Conservation (phyloP, 2,113 vertebrate species). For the Dissostichus mawsoni region DNA sequence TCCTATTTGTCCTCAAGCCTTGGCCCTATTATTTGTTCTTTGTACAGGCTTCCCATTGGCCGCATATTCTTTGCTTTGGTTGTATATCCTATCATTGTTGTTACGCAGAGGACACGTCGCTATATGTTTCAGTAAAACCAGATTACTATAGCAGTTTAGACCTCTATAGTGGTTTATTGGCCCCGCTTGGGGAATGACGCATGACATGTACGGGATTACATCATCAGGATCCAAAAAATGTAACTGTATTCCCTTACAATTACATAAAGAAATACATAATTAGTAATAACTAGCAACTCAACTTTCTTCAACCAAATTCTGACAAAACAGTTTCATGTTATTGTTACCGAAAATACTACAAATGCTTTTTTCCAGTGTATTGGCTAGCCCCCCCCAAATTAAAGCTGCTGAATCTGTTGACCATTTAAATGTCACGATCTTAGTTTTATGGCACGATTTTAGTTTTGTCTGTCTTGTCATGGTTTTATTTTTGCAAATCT, state of each 20-base stretch:
- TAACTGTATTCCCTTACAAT: too few species aligned
- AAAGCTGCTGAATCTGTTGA: too few species aligned
- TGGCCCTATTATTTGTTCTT: background rate
- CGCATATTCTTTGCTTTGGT: background rate
- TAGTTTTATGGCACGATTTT: too few species aligned
- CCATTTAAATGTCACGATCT: too few species aligned
- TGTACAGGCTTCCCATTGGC: background rate
- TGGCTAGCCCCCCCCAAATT: background rate
- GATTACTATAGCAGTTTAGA: background rate
- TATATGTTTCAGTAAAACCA: background rate
- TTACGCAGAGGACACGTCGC: background rate
- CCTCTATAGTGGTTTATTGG: background rate
- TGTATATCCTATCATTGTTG: background rate
- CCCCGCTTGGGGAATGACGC: background rate
- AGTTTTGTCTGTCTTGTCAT: too few species aligned
- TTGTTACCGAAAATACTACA: background rate
- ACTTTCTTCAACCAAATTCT: background rate
- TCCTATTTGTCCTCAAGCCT: background rate
- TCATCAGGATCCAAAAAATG: too few species aligned
- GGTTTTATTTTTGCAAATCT: too few species aligned
- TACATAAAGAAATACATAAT: background rate
- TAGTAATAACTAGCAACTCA: background rate
- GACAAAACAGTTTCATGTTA: background rate
- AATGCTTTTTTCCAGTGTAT: background rate
- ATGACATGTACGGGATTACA: too few species aligned